phyloP scores from a whole-genome alignment of 2,797 vertebrate genomes.

The Xenops minutus region DNA sequence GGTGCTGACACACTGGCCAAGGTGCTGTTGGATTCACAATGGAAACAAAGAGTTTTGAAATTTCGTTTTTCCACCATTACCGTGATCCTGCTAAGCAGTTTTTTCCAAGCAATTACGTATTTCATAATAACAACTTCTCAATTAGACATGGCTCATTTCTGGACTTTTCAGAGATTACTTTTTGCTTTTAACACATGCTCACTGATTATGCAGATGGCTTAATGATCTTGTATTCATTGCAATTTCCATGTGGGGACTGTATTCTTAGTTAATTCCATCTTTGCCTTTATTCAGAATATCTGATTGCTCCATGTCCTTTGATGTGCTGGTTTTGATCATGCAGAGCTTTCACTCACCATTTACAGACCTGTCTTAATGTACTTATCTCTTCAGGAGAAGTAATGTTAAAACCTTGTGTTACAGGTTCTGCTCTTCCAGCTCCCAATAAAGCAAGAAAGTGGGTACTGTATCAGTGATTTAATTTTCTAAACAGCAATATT shows the following conservation, averaged over 20 bases:
- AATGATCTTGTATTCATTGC: not conserved
- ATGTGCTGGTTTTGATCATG: constrained; percentile 7
- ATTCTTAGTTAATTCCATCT: not conserved
- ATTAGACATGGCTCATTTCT: not conserved
- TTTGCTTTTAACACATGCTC: constrained; percentile 18
- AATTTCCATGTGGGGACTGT: not conserved
- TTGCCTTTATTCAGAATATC: not conserved
- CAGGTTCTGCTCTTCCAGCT: not conserved
- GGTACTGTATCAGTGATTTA: not conserved
- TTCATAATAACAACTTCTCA: not conserved
- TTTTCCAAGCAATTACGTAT: not conserved
- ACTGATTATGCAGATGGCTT: constrained; percentile 27
- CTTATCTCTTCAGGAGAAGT: not conserved
- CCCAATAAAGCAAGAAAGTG: not conserved
- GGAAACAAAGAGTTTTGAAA: not conserved
- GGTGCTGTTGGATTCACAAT: not conserved
- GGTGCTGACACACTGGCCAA: not conserved
- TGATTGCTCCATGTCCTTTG: not conserved
- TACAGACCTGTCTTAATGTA: not conserved
- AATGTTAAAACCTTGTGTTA: not conserved
- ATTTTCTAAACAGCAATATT: constrained; percentile 8
- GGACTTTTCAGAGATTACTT: not conserved
- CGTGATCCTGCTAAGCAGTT: not conserved
- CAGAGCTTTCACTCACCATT: not conserved
- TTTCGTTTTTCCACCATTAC: not conserved